phyloP scores from a whole-genome alignment of 2,797 vertebrate species.

The Pyrocephalus nanus region DNA sequence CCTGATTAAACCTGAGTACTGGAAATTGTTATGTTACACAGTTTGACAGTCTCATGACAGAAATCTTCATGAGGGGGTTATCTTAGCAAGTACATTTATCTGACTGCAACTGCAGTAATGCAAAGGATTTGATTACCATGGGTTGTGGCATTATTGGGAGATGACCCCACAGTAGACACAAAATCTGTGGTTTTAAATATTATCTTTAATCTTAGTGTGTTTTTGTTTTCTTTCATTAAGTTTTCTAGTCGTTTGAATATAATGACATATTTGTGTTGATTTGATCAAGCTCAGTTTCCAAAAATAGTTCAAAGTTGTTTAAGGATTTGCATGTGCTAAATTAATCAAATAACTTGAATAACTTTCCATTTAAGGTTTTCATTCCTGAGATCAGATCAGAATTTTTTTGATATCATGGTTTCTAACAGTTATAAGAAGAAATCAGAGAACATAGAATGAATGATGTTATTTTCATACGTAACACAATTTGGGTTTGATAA shows the following conservation, averaged over 20 bases:
- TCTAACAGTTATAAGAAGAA: background rate
- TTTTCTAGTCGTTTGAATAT: background rate
- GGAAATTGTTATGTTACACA: background rate
- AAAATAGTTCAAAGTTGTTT: background rate
- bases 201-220: background rate
- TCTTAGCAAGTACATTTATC: background rate
- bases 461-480: background rate
- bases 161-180: background rate
- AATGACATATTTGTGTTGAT: background rate
- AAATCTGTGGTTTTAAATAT: background rate
- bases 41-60: background rate
- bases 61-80: background rate
- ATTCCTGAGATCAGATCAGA: background rate
- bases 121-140: background rate
- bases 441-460: background rate
- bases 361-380: constrained; percentile 43
- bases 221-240: background rate
- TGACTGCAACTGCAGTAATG: background rate
- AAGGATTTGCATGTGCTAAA: background rate
- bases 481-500: background rate
- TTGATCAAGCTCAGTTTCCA: background rate
- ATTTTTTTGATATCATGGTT: background rate
- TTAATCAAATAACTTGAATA: constrained; percentile 21
- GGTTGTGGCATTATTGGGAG: background rate
- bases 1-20: constrained; percentile 21